These are phyloP conservation scores for Eudemis profundana DNA, from an alignment of 2,888 invertebrate species.

Conservation along the genomic window DNA sequence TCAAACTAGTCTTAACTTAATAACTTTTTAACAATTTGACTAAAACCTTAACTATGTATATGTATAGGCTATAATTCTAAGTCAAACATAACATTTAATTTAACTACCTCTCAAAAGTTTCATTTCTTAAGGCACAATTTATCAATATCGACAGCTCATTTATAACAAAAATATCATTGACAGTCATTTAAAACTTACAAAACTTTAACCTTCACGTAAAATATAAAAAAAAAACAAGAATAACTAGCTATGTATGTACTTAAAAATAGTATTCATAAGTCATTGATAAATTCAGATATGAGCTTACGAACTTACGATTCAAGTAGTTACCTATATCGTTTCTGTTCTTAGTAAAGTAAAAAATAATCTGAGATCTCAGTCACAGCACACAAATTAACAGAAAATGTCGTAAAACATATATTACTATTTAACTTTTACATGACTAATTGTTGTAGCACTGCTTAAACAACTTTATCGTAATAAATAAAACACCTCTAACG, in stretches of 20 bases:
- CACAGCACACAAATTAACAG: constrained; percentile 69
- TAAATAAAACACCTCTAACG: constrained; percentile 33
- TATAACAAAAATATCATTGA: no score
- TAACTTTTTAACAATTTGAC: no score
- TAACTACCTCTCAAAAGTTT: no score
- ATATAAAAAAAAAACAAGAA: background rate
- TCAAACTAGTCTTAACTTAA: no score
- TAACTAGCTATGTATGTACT: background rate
- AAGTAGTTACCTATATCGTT: constrained; percentile 8
- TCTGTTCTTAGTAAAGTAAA: constrained; percentile 16
- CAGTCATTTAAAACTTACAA: no score
- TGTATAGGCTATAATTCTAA: no score
- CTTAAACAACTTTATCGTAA: constrained; percentile 23
- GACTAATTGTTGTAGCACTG: constrained; percentile 13
- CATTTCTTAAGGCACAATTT: no score
- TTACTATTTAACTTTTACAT: constrained; percentile 18
- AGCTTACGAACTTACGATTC: constrained; percentile 1
- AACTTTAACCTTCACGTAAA: background rate
- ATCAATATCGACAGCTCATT: no score
- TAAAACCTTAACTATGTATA: no score
- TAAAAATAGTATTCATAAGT: background rate
- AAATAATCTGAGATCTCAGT: constrained; percentile 72
- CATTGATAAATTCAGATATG: background rate
- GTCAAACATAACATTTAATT: no score
- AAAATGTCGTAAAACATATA: constrained; percentile 26